phyloP scores from a whole-genome alignment of 2,113 vertebrate genomes.

The Aspidoscelis tigris region DNA sequence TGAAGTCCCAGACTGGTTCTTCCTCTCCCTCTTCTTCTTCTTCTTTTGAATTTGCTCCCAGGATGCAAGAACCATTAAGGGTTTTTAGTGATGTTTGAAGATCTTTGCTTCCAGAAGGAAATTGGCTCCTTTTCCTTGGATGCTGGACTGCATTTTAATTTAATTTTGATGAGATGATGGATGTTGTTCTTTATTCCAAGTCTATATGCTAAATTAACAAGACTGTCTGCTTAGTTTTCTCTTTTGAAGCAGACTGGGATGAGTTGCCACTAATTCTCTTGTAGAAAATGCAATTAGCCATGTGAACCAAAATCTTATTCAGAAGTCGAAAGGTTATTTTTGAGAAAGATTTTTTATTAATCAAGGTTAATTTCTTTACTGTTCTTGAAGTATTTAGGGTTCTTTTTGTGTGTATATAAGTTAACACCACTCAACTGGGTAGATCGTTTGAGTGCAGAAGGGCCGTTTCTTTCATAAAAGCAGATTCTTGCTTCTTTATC shows the following conservation, averaged over 20 bases:
- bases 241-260: conserved; percentile 66
- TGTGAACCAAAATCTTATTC: conserved; percentile 56
- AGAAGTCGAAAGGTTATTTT: conserved; percentile 43
- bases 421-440: background rate
- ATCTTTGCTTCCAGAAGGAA: conserved; percentile 69
- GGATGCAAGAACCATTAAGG: conserved; percentile 79
- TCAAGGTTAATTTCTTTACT: conserved; percentile 53
- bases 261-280: conserved; percentile 76
- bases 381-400: background rate
- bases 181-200: conserved; percentile 79
- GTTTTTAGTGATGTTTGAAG: conserved; percentile 71
- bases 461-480: conserved; percentile 13
- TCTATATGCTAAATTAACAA: conserved; percentile 85
- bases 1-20: conserved; percentile 65
- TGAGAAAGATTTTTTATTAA: background rate
- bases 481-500: conserved; percentile 39
- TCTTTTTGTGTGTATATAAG: conserved; percentile 1
- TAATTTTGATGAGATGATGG: conserved; percentile 81
- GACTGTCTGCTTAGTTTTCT: conserved; percentile 78
- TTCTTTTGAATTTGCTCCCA: conserved; percentile 67
- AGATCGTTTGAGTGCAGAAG: background rate
- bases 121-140: conserved; percentile 77
- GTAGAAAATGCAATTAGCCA: conserved; percentile 60
- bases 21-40: conserved; percentile 28
- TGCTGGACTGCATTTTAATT: conserved; percentile 79